Evolutionary conservation across 2,888 invertebrate genomes (phyloP), one percentile per base, ranked within the genome.

Genomic region (Tinea pellionella): DNA sequence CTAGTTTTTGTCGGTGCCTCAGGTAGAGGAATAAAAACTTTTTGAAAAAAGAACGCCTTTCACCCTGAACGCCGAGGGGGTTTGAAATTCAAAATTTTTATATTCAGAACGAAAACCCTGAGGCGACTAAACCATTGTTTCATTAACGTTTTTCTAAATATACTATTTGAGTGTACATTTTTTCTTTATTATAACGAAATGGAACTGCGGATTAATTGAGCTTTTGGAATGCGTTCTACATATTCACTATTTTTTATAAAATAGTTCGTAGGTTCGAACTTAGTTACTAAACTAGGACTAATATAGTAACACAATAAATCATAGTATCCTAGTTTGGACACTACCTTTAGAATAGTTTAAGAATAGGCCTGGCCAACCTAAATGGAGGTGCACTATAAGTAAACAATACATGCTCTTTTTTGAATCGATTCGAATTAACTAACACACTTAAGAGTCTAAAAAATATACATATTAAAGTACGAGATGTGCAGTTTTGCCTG

Each of bases 1-100:
- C n/a, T 37, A 15, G 67, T 77, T 78, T 79, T 80, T 78, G 74
- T 77, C 62, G 60, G 55, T 63, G 69, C 70, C 70, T 75, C 82
- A 83, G 83, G 83, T 83, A 83, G 75, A 65, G 62, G 15, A 69
- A 64, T 29, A 77, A 80, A 79, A 78, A 74, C 65, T 59, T 7
- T 56, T 65, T 64, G 69, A 74, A 75, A 74, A 77, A 71, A 67
- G 65, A 58, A 61, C 61, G 60, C 66, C 69, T 69, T 69, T 68
- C 70, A 71, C 59, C 55, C 51, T 32, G 19, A 29, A 32, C 75
- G 73, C 70, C 64, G 69, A 65, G 76, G 55, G 55, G 55, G 55
- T 55, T 55, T 24, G 24, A 19, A 55, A 55, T 13, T 15, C 4
- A 55, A 55, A 9, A 13, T 18, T 47, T 3, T 47, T 2, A 47